These are phyloP conservation scores for Papilio demoleus DNA, from an alignment of 2,888 invertebrate species.

Conservation along the genomic window DNA sequence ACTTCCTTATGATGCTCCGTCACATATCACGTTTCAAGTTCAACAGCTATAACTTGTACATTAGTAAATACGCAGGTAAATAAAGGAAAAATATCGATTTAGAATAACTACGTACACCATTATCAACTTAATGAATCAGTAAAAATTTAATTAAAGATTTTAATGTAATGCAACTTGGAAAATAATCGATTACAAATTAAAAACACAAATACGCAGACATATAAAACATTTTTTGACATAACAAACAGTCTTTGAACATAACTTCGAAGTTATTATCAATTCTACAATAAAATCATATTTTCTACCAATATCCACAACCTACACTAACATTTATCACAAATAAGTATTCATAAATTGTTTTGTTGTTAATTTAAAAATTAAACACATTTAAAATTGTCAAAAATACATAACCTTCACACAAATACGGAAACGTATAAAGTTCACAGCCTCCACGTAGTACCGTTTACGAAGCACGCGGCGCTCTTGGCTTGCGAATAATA, in stretches of 20 bases:
- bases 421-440: slow-evolving; percentile 49
- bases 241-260: no score
- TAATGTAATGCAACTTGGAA: no score
- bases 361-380: slow-evolving; percentile 2
- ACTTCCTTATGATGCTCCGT: slow-evolving; percentile 44
- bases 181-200: no score
- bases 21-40: slow-evolving; percentile 44
- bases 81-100: slow-evolving; percentile 5
- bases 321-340: not conserved
- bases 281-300: no score
- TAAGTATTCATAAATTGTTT: not conserved
- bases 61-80: slow-evolving; percentile 11
- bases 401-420: slow-evolving; percentile 8
- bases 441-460: slow-evolving; percentile 48
- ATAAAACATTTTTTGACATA: no score
- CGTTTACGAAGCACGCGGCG: slow-evolving; percentile 49
- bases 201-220: no score
- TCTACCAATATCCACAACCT: not conserved
- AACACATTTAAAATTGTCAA: slow-evolving; percentile 3
- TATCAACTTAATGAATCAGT: not conserved
- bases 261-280: no score
- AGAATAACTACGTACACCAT: not conserved
- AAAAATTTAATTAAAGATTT: not conserved
- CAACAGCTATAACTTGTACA: slow-evolving; percentile 37
- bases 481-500: slow-evolving; percentile 61